Base-by-base conservation (phyloP, 37 sponge, comb jelly and placozoan genomes). In the Aplysina aerophoba region DNA sequence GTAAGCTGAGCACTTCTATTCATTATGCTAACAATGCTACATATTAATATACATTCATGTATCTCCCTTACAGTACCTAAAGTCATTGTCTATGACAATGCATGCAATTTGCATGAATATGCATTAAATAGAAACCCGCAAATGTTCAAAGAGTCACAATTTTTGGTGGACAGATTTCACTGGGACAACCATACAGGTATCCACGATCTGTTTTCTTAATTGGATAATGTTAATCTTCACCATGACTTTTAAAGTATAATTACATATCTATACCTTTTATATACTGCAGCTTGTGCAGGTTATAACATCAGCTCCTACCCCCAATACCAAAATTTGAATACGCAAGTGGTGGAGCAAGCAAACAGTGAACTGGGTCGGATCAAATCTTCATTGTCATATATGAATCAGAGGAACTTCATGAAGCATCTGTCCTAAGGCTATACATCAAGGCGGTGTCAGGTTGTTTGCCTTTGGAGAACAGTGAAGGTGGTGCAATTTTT, bases 141-240 rank as follows among this genome's bases (percentile, higher is more conserved):
- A 15, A 28, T 57, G 1, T 86, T 86, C 55, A 72, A 75, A 34
- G 2, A 15, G 4, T 74, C 78, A 34, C 40, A 67, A 27, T 85
- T 85, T 75, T 13, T 85, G 25, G 78, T 85, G 14, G 85, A 85
- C 63, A 73, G 78, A 39, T 86, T 86, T 38, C 86, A 86, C 41
- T 74, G 79, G 80, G 74, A 35, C n/a, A 86, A 86, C 35, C 86
- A 86, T 79, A 79, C 67, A 63, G 80, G 86, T 86, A 56, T 62
- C 77, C n/a, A 15, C 12, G n/a, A 11, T 28, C 20, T 65, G 27
- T 65, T 11, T 16, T 65, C 22, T 57, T 57, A 20, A 17, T 57
- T 17, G 17, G 59, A 57, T 57, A 57, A 57, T 57, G 59, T 20
- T 57, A 57, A n/a, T n/a, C n/a, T n/a, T n/a, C n/a, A n/a, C n/a